Conservation (phyloP, 2,113 vertebrate species). For the Dinomys branickii region DNA sequence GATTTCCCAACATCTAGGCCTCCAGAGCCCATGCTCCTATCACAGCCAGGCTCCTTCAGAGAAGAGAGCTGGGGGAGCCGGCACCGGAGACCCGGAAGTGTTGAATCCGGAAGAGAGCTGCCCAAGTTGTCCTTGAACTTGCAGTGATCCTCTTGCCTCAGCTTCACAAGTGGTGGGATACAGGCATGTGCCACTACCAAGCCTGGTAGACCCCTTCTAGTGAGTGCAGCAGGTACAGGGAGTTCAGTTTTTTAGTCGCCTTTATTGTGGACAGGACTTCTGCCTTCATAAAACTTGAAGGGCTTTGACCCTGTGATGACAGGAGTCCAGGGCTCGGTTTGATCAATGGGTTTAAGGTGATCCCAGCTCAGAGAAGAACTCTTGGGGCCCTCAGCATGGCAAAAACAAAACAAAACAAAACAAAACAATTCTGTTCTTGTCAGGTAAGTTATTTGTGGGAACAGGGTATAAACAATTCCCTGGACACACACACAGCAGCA, state of each 20-base stretch:
- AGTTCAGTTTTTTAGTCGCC: neutral
- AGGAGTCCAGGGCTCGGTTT: neutral
- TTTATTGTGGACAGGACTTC: neutral
- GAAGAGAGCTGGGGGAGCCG: no score
- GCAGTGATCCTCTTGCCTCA: neutral
- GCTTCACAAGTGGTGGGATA: neutral
- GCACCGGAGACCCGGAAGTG: no score
- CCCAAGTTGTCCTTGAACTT: neutral
- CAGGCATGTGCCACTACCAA: neutral
- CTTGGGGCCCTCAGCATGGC: neutral
- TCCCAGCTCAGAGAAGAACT: neutral
- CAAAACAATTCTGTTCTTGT: neutral
- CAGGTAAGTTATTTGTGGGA: neutral
- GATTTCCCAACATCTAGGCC: accelerated
- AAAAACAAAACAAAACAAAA: neutral
- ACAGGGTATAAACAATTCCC: neutral
- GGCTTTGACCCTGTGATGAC: neutral
- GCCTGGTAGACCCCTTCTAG: neutral
- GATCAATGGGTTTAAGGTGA: conserved; percentile 5
- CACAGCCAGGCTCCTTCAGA: neutral
- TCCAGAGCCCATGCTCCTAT: neutral
- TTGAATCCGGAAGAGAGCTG: no score
- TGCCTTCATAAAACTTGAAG: neutral
- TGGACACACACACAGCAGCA: neutral
- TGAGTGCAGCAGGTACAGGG: neutral